Evolutionary conservation across 2,113 vertebrate genomes (phyloP), one percentile per base, ranked within the genome.

Genomic region (Probosciger aterrimus): DNA sequence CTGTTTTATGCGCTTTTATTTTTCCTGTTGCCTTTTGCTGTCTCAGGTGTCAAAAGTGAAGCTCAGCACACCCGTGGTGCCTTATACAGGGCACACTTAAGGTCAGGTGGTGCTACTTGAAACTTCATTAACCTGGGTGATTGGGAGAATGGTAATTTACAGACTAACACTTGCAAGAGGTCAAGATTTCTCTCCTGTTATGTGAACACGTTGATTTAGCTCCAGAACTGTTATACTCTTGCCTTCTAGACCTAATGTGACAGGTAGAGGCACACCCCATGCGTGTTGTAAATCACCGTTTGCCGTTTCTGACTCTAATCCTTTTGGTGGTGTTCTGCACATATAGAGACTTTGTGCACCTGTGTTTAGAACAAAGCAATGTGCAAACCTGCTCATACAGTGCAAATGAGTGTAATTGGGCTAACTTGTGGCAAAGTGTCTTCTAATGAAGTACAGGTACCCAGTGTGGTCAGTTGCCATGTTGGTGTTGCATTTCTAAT

Each of bases 11-110:
- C 84, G 22, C 95, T 96, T 97, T 96, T 97, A 96, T 97, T 98
- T 98, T 95, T 98, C 96, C 97, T 98, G 91, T 98, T 98, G 97
- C 98, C 97, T 96, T 96, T 98, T 98, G 91, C 98, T 97, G 98
- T 98, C 98, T 97, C 98, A 98, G 99, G 97, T 97, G 90, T 98
- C 98, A 97, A 98, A 98, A 96, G 95, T 96, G 98, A 99, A 98
- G 98, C 97, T 98, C 95, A 93, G 92, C 96, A 97, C 97, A 96
- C 96, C 97, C 70, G 89, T 98, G 97, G 98, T 98, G 97, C 97
- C 98, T 96, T 98, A 97, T 98, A 98, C 98, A 98, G 99, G 98
- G 98, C 98, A 98, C 93, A 98, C 49, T 96, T 98, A 98, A 99
- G 99, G 99, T 99, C 98, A 98, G 98, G 98, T 98, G 96, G 97